A percentile compares a stretch with the other conserved stretches of the same genome.
phyloP scores from a whole-genome alignment of 2,888 invertebrate species.

The Brachyopa scutellaris region DNA sequence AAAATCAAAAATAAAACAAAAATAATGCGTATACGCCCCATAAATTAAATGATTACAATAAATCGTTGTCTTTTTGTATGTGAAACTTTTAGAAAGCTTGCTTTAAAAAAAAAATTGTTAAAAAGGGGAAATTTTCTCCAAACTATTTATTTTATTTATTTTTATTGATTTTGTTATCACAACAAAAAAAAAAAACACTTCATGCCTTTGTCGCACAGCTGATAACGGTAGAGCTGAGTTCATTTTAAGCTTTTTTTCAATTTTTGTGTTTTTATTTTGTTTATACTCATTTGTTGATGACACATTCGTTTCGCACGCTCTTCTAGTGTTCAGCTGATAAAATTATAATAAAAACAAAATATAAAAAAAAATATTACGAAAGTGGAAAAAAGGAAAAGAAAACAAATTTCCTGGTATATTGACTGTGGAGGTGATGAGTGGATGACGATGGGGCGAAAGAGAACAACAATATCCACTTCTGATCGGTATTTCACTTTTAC shows the following conservation, averaged over 20 bases:
- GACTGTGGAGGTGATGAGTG: background rate
- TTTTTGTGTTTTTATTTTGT: background rate
- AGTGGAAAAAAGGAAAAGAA: no score
- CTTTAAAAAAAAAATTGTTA: background rate
- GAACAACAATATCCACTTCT: constrained; percentile 28
- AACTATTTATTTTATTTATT: constrained; percentile 3
- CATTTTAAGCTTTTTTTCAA: background rate
- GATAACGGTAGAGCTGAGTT: background rate
- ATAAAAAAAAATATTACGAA: no score
- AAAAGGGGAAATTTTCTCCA: constrained; percentile 25
- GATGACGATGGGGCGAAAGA: background rate
- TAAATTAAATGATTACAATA: constrained; percentile 1
- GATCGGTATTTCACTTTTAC: constrained; percentile 22
- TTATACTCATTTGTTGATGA: constrained; percentile 14
- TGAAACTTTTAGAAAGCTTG: background rate
- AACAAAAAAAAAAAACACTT: background rate
- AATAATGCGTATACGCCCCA: constrained; percentile 57
- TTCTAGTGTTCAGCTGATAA: constrained; percentile 29
- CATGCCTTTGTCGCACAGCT: background rate
- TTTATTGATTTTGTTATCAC: background rate
- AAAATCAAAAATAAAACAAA: background rate
- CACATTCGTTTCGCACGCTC: background rate
- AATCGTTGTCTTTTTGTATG: background rate
- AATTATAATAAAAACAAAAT: constrained; percentile 13
- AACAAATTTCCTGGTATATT: background rate